Evolutionary conservation across 2,888 invertebrate genomes (phyloP), one percentile per base, ranked within the genome.

Genomic region (Fabriciana adippe): DNA sequence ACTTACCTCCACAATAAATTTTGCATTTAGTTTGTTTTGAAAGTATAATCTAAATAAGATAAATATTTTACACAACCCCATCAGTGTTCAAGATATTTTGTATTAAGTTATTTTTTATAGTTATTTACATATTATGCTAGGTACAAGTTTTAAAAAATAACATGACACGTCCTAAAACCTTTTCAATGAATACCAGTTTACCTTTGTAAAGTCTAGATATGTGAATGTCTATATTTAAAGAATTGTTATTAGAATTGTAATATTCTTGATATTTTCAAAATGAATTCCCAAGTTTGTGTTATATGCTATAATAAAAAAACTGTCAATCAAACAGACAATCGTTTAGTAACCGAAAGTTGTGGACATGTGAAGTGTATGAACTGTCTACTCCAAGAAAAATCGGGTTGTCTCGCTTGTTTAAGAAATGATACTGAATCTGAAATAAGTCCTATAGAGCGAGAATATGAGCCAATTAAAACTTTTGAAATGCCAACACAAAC

Each of bases 331-430:
- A 93, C 94, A 6, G 86, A 92, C 68, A 94, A 94, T 77, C 92
- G 96, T 64, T 86, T 96, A 65, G 94, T 96, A 16, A 95, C 94
- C 62, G 96, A 96, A 81, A 93, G 93, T 60, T 96, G 96, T 84
- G 96, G 96, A 3, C 96, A 96, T 82, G 92, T 93, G 66, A 96
- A 96, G 86, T 96, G 96, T 83, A 94, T 96, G 76, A 87, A 94
- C 73, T 96, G 96, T 81, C 88, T 96, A 55, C 81, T 96, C 47
- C 88, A 92, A 21, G 96, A 96, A 80, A 95, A 94, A 74, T 86
- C 92, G 50, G 94, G 94, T 15, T 96, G 96, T 79, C 85, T 89
- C 72, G 93, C 93, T 73, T 95, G 95, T 78, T 70, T 77, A 59
- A 74, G 55, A 55, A 79, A 79, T 62, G 78, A 75, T 21, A 73